These are phyloP conservation scores for Masticophis lateralis DNA, from an alignment of 2,797 vertebrate genomes.

Conservation along the genomic window DNA sequence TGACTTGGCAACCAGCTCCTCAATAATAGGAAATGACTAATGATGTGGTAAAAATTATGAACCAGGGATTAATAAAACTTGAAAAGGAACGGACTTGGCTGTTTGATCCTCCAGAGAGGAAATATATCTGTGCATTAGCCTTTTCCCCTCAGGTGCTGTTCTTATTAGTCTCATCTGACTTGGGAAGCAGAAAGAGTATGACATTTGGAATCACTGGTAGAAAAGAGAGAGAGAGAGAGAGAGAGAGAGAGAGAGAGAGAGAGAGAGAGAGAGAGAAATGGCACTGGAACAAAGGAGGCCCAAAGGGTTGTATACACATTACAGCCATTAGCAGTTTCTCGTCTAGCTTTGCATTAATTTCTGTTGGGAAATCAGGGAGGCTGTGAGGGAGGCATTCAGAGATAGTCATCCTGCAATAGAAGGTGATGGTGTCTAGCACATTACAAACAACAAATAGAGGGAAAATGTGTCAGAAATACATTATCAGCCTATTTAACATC, in stretches of 20 bases:
- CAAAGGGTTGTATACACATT: not conserved
- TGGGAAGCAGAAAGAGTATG: constrained; percentile 27
- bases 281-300: not conserved
- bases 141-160: constrained; percentile 73
- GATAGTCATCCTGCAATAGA: not conserved
- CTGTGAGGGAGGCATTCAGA: not conserved
- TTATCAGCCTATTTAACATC: not conserved
- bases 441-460: not conserved
- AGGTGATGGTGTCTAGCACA: not conserved
- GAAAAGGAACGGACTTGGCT: constrained; percentile 75
- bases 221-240: constrained; percentile 27
- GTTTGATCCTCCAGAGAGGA: constrained; percentile 77
- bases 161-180: constrained; percentile 70
- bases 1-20: constrained; percentile 70
- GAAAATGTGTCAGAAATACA: not conserved
- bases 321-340: not conserved
- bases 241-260: constrained; percentile 1
- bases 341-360: not conserved
- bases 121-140: constrained; percentile 68
- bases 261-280: not conserved
- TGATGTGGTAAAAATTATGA: constrained; percentile 78
- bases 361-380: not conserved
- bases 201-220: constrained; percentile 54
- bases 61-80: constrained; percentile 79
- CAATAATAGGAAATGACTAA: constrained; percentile 80